phyloP scores from a whole-genome alignment of 2,888 invertebrate species.

The Microctonus hyperodae region DNA sequence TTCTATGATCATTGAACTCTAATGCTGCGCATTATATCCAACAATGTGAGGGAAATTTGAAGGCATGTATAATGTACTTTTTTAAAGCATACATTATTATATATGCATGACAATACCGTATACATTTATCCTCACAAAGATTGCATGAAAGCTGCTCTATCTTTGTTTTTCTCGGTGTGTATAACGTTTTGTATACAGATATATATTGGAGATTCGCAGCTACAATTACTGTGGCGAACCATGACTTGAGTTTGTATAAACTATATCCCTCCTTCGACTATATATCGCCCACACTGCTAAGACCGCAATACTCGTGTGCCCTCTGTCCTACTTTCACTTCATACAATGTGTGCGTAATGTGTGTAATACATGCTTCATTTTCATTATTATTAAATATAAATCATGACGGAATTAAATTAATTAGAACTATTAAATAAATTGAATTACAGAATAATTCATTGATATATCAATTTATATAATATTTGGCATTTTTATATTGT shows the following conservation, averaged over 20 bases:
- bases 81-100: conserved; percentile 30
- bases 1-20: too few relatives aligned
- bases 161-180: conserved; percentile 15
- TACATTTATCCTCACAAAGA: conserved; percentile 25
- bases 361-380: neutral
- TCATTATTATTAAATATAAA: neutral
- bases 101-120: conserved; percentile 27
- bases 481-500: too few relatives aligned
- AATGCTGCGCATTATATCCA: too few relatives aligned
- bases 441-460: too few relatives aligned
- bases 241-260: neutral
- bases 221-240: conserved; percentile 9
- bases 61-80: conserved; percentile 24
- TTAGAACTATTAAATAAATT: too few relatives aligned
- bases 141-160: conserved; percentile 15
- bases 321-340: neutral
- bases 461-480: too few relatives aligned
- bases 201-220: conserved; percentile 5
- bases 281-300: conserved; percentile 20
- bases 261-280: conserved; percentile 6
- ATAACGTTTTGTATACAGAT: conserved; percentile 15
- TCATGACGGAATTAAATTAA: neutral
- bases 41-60: conserved; percentile 12
- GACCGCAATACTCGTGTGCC: neutral
- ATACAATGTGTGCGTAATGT: conserved; percentile 11